These are phyloP conservation scores for Fragum fragum DNA, from an alignment of 2,888 invertebrate species.

Conservation along the genomic window DNA sequence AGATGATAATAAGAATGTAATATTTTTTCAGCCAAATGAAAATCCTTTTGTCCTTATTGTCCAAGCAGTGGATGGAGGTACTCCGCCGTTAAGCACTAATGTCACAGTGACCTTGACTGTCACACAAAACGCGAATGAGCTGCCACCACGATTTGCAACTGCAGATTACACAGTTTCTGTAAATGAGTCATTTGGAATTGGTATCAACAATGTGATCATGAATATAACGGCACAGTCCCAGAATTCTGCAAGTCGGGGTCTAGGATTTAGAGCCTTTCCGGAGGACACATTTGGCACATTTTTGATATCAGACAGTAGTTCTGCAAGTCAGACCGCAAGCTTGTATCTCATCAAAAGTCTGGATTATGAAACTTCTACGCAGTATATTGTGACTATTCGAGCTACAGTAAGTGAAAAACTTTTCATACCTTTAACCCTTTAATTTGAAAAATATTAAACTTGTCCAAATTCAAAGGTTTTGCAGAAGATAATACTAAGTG, in stretches of 20 bases:
- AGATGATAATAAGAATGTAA: too few relatives aligned
- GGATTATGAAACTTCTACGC: slow-evolving; percentile 56
- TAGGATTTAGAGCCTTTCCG: not conserved
- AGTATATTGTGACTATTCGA: slow-evolving; percentile 52
- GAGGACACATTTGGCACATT: not conserved
- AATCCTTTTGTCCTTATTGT: slow-evolving; percentile 91
- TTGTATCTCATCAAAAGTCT: slow-evolving; percentile 29
- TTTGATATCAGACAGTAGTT: not conserved
- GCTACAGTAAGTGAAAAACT: slow-evolving; percentile 54
- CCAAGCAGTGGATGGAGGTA: slow-evolving; percentile 98
- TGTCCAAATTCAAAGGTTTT: too few relatives aligned
- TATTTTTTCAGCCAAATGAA: slow-evolving; percentile 39
- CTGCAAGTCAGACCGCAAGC: slow-evolving; percentile 11
- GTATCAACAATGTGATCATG: not conserved
- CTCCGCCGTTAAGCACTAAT: slow-evolving; percentile 95
- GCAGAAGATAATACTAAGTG: too few relatives aligned
- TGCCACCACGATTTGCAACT: slow-evolving; percentile 85
- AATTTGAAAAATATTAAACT: too few relatives aligned
- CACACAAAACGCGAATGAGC: slow-evolving; percentile 69
- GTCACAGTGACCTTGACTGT: slow-evolving; percentile 99
- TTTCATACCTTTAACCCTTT: too few relatives aligned
- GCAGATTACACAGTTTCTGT: not conserved
- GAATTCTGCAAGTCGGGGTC: not conserved
- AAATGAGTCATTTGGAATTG: slow-evolving; percentile 9
- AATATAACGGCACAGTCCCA: not conserved